Base-by-base conservation (phyloP, 2,888 invertebrate genomes). In the Nycteola revayana region DNA sequence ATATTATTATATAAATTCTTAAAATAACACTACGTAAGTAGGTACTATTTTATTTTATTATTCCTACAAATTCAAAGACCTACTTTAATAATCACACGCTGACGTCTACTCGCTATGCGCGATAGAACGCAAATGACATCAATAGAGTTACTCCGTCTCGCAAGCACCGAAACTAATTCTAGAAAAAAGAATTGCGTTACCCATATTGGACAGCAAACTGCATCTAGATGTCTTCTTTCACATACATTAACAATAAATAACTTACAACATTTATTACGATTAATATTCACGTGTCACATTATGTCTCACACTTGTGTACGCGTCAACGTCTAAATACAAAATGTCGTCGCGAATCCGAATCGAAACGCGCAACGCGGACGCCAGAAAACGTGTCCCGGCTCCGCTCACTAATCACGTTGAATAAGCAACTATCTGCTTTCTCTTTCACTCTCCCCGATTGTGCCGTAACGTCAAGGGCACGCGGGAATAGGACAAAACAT, bases 311-410 rank as follows among this genome's bases (percentile, higher is more conserved):
- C 65, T 51, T 54, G 49, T 34, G 54, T 40, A 49, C 66, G 47
- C 60, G 51, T 50, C 58, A 63, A 59, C 51, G 66, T 60, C 49
- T 52, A 29, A 51, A 60, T 54, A 64, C 59, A 60, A 63, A 63
- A 60, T 62, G 64, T n/a, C n/a, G n/a, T n/a, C n/a, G 62, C 60
- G 64, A 50, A 45, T 25, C 27, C 22, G 9, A 28, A 20, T 30
- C 17, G 23, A 28, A 45, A 34, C 47, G 39, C 7, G 18, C 18
- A 18, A 6, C 21, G 21, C 7, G 7, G 4, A 21, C 2, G 21
- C 4, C 7, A 21, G 21, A 22, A 27, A 26, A 9, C 20, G 22
- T 20, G 25, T 7, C 8, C 10, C 7, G 28, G 25, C n/a, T n/a
- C 10, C 7, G 28, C 22, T 22, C 14, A 21, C 21, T 21, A n/a